These are phyloP conservation scores for Achroia grisella DNA, from an alignment of 1,140 invertebrate species.

Conservation along the genomic window DNA sequence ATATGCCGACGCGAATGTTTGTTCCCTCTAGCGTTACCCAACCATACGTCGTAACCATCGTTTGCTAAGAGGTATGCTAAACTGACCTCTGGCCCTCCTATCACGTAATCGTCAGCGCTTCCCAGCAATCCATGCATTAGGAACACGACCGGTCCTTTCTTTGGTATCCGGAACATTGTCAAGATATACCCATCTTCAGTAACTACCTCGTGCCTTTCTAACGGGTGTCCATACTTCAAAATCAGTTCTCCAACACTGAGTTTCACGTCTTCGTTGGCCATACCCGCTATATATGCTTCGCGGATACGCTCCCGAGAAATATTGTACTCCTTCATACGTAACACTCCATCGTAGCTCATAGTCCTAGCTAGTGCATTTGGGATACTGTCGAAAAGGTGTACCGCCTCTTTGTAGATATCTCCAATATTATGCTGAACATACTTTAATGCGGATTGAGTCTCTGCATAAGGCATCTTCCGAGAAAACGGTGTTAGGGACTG, in stretches of 20 bases:
- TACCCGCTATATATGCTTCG: too few species aligned
- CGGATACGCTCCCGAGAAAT: too few species aligned
- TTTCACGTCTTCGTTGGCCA: too few species aligned
- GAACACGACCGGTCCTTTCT: not conserved
- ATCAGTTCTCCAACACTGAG: not conserved
- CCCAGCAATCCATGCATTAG: not conserved
- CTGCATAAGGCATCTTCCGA: too few species aligned
- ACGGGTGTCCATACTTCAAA: not conserved
- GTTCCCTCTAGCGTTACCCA: constrained; percentile 80
- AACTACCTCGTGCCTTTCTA: not conserved
- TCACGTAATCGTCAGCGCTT: not conserved
- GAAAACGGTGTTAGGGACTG: too few species aligned
- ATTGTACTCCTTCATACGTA: too few species aligned
- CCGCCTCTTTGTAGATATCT: too few species aligned
- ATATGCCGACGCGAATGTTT: constrained; percentile 75
- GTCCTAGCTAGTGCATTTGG: too few species aligned
- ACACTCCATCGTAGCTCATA: too few species aligned
- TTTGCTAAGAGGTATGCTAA: not conserved
- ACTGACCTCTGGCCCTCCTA: not conserved
- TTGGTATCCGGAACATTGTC: not conserved
- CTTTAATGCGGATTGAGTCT: too few species aligned
- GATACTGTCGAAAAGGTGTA: too few species aligned
- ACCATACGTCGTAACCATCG: constrained; percentile 80
- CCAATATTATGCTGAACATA: too few species aligned
- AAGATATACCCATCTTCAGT: not conserved